These are phyloP conservation scores for Agraylea sexmaculata DNA, from an alignment of 1,140 invertebrate genomes.

Conservation along the genomic window DNA sequence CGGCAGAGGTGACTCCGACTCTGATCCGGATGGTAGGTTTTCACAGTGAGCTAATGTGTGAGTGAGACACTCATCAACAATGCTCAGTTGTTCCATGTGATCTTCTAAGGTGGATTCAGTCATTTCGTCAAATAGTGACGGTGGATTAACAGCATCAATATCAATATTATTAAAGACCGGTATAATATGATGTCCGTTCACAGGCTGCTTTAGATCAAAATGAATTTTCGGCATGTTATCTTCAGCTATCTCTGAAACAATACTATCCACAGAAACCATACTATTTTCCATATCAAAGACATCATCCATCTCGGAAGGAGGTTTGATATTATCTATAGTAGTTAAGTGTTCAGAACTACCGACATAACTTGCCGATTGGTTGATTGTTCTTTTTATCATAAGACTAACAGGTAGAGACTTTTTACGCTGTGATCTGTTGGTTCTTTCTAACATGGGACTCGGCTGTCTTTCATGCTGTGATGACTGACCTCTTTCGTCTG, in stretches of 20 bases:
- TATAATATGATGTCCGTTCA: conserved; percentile 32
- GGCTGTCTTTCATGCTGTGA: conserved; percentile 25
- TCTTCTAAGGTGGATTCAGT: conserved; percentile 56
- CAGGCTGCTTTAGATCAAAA: conserved; percentile 41
- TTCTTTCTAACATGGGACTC: conserved; percentile 28
- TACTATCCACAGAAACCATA: conserved; percentile 73
- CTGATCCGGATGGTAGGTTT: conserved; percentile 34
- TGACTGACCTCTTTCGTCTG: conserved; percentile 25
- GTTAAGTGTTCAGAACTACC: conserved; percentile 47
- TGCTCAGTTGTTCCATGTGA: conserved; percentile 40
- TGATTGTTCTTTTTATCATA: conserved; percentile 56
- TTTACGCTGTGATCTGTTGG: conserved; percentile 35
- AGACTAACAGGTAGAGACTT: conserved; percentile 56
- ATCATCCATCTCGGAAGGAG: conserved; percentile 70
- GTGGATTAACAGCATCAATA: conserved; percentile 69
- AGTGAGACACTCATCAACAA: conserved; percentile 41
- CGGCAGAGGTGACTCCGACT: conserved; percentile 33
- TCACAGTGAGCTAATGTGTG: conserved; percentile 37
- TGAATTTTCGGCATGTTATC: conserved; percentile 30
- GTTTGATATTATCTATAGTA: conserved; percentile 65
- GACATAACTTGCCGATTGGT: conserved; percentile 40
- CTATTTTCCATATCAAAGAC: conserved; percentile 64
- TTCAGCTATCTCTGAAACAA: conserved; percentile 59
- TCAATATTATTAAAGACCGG: conserved; percentile 48
- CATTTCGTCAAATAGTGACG: conserved; percentile 66